Evolutionary conservation across 2,888 invertebrate genomes (phyloP), one percentile per base, ranked within the genome.

Genomic region (Drosophila atripex): DNA sequence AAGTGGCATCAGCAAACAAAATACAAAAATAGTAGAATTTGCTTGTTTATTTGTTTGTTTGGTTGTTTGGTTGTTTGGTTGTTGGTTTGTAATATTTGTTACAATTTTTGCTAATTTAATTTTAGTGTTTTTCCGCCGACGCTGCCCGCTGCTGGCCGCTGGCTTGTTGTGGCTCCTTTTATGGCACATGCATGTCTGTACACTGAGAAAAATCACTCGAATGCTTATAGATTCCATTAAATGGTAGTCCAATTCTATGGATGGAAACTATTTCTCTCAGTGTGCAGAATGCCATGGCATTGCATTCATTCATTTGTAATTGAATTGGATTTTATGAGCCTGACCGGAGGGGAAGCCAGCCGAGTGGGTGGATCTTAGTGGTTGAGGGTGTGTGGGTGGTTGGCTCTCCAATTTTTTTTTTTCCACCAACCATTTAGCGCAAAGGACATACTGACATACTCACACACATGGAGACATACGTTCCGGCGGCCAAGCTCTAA

Each of bases 21-120:
- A 32, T 14, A 39, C 30, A 54, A 16, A 8, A 46, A 41, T 45
- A 49, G 9, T 11, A 9, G 18, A 39, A 38, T 6, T 8, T 9
- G 32, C 2, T 18, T 18, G 18, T 18, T 18, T 1, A 1, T 18
- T 18, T 18, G 18, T 18, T 18, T 18, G 18, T 18, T 23, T 23
- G 21, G 3, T 23, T 0, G 21, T 23, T 23, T 23, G 4, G 3
- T 3, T 12, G n/a, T 50, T 38, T 43, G 11, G 3, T 3, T 12
- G n/a, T 50, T 38, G 21, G 11, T 21, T 32, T 43, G 45, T 47
- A 65, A 63, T 64, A 57, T 73, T 82, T 72, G 77, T 77, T 73
- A 74, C 64, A 86, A 83, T 75, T 71, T 72, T 69, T 71, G 77
- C 71, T 83, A 86, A 88, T 86, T 86, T 80, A 77, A 83, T 83